These are phyloP conservation scores for Ditylenchus dipsaci DNA, from an alignment of 1,140 invertebrate species.

Conservation along the genomic window DNA sequence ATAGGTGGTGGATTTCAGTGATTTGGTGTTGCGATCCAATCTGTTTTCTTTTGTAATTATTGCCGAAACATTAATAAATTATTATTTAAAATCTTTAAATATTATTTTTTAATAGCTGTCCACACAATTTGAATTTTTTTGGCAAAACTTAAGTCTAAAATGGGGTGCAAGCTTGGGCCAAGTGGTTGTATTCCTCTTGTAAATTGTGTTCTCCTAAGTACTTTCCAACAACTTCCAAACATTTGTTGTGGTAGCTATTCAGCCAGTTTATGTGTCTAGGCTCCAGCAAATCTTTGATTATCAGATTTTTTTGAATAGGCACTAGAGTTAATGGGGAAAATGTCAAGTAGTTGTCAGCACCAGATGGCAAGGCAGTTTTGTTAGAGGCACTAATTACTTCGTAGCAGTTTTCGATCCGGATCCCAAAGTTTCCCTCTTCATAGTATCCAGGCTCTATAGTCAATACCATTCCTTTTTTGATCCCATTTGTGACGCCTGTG, in stretches of 20 bases:
- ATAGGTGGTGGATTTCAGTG: no score
- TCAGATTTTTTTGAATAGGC: slow-evolving; percentile 83
- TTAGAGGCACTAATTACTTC: slow-evolving; percentile 69
- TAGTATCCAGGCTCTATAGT: slow-evolving; percentile 76
- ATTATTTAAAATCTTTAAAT: slow-evolving; percentile 6
- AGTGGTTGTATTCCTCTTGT: slow-evolving; percentile 44
- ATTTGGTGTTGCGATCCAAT: no score
- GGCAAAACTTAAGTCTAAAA: slow-evolving; percentile 8
- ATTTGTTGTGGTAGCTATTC: slow-evolving; percentile 51
- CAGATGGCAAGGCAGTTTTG: slow-evolving; percentile 63
- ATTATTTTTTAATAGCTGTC: neutral
- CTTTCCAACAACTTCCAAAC: slow-evolving; percentile 41
- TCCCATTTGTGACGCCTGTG: slow-evolving; percentile 70
- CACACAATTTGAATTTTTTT: neutral
- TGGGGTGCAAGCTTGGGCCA: slow-evolving; percentile 38
- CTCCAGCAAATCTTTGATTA: slow-evolving; percentile 74
- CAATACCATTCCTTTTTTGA: slow-evolving; percentile 81
- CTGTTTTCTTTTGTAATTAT: no score
- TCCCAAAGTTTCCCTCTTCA: slow-evolving; percentile 78
- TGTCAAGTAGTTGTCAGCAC: slow-evolving; percentile 72
- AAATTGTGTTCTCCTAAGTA: slow-evolving; percentile 38
- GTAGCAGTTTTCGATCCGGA: slow-evolving; percentile 85
- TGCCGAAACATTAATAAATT: no score
- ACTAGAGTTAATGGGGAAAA: slow-evolving; percentile 87
- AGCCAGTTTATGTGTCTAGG: slow-evolving; percentile 45